A percentile compares a stretch with the other conserved stretches of the same genome.
Evolutionary conservation across 2,888 invertebrate species (phyloP).

Genomic region (Eupithecia insigniata): DNA sequence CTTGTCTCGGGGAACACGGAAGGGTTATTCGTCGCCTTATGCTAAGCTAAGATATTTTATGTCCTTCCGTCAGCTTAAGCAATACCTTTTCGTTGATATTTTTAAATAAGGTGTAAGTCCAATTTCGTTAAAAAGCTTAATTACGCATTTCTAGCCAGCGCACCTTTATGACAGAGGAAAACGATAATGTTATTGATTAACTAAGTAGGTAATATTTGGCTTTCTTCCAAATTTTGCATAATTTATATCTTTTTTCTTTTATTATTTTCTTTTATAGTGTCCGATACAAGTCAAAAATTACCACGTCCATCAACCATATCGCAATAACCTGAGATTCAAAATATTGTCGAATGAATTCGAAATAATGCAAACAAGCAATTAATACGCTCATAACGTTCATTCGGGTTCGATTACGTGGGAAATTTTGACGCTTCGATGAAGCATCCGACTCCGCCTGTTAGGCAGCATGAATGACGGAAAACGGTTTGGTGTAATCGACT

Average conservation of each 20-base stretch:
- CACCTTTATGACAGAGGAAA: not conserved
- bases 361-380: constrained; percentile 83
- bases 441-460: constrained; percentile 24
- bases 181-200: not conserved
- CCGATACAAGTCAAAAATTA: not conserved
- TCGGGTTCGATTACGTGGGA: constrained; percentile 73
- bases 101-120: not conserved
- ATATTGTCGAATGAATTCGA: constrained; percentile 67
- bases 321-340: constrained; percentile 13
- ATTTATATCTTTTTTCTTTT: too few relatives aligned
- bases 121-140: not conserved
- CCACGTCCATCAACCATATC: not conserved
- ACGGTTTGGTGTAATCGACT: not conserved
- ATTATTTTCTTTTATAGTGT: not conserved
- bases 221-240: not conserved
- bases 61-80: too few relatives aligned
- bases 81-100: not conserved
- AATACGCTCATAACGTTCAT: constrained; percentile 60
- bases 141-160: not conserved
- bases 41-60: constrained; percentile 3
- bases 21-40: not conserved
- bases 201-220: not conserved
- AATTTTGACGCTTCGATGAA: constrained; percentile 65
- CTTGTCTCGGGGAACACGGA: not conserved
- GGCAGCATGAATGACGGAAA: constrained; percentile 1